Percentiles rank a stretch among this genome's conserved stretches.
Evolutionary conservation across 2,888 invertebrate genomes (phyloP).

Genomic region (Amphipoea lucens): DNA sequence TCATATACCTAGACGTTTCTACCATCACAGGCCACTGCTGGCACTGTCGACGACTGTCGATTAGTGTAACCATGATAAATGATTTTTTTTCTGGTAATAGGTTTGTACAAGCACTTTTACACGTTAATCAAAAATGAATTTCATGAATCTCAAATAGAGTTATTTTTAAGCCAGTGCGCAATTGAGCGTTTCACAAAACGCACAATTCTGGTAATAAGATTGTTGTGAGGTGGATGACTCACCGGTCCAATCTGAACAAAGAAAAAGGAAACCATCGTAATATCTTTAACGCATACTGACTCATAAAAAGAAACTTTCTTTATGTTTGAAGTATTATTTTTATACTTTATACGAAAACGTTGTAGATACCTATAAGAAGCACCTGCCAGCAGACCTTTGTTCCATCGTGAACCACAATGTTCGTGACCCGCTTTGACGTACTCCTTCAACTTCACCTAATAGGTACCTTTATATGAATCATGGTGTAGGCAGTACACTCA

Average conservation of each 20-base stretch:
- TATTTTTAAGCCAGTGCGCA: background rate
- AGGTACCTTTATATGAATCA: constrained; percentile 23
- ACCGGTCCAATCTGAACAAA: background rate
- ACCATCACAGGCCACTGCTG: background rate
- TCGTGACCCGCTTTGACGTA: constrained; percentile 29
- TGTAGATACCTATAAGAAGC: background rate
- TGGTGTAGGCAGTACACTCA: background rate
- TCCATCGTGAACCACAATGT: constrained; percentile 6
- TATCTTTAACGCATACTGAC: background rate
- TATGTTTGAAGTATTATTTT: background rate
- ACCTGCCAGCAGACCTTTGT: constrained; percentile 22
- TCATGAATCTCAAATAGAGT: background rate
- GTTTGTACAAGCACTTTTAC: background rate
- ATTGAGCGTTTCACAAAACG: too few species aligned
- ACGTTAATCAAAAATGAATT: background rate
- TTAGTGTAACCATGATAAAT: background rate
- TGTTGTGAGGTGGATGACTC: background rate
- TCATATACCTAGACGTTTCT: background rate
- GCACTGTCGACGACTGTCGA: background rate
- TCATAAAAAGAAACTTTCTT: background rate
- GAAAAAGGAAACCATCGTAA: background rate
- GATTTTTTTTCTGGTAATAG: background rate
- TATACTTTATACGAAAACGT: background rate
- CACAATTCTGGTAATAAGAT: background rate
- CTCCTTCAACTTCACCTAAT: background rate